A percentile compares a stretch with the other conserved stretches of the same genome.
phyloP scores from a whole-genome alignment of 2,113 vertebrate genomes.

The Cichladusa arquata region DNA sequence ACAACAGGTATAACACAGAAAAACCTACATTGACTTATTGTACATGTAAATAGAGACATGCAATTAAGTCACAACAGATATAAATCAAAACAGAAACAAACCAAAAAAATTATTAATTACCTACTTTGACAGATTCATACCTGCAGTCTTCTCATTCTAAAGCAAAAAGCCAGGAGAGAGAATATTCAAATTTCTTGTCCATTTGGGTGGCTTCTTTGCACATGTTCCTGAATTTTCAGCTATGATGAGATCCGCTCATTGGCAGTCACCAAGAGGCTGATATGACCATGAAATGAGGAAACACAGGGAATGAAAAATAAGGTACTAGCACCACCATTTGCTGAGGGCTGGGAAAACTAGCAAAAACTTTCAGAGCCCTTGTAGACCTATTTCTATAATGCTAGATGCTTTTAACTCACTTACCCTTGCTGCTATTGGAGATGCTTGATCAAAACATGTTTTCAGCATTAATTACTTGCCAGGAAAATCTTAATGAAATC shows the following conservation, averaged over 20 bases:
- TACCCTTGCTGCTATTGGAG: background rate
- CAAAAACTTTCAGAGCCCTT: constrained; percentile 8
- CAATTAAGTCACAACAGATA: constrained; percentile 52
- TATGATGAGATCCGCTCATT: constrained; percentile 70
- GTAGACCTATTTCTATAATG: background rate
- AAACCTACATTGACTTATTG: background rate
- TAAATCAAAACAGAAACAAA: constrained; percentile 44
- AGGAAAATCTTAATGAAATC: constrained; percentile 38
- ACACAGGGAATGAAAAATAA: constrained; percentile 73
- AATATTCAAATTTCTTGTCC: constrained; percentile 62
- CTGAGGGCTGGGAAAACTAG: constrained; percentile 73
- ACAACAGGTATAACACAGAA: background rate
- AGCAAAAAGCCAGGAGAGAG: constrained; percentile 45
- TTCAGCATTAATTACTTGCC: constrained; percentile 47
- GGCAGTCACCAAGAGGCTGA: constrained; percentile 72
- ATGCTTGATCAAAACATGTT: background rate
- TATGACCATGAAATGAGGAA: constrained; percentile 78
- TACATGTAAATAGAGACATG: constrained; percentile 28
- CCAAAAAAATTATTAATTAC: constrained; percentile 47
- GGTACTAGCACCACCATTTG: constrained; percentile 83
- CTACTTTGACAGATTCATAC: constrained; percentile 69
- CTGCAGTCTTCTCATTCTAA: constrained; percentile 70
- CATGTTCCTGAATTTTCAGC: constrained; percentile 77
- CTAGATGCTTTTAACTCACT: constrained; percentile 4
- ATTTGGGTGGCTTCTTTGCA: constrained; percentile 71